Base-by-base conservation (phyloP, 2,888 invertebrate genomes). In the Cheilosia pagana region DNA sequence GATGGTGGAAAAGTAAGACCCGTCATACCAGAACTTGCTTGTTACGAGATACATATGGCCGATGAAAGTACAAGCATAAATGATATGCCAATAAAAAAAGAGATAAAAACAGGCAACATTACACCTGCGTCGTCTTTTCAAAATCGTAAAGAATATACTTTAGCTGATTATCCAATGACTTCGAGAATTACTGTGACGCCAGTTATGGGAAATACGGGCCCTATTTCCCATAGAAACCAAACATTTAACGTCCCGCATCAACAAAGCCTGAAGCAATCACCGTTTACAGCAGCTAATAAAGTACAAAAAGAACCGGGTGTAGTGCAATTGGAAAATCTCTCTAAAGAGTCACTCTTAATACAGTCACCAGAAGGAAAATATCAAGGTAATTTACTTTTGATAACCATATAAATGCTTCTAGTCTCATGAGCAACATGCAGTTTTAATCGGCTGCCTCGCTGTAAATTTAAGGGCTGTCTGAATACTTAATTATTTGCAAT, bases 1-100 rank as follows among this genome's bases (percentile, higher is more conserved):
- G 96, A 96, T 90, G 96, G 96, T 72, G 94, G 95, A 88, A 96
- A 96, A 94, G 95, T 96, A 4, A 87, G 89, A 10, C 89, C 95
- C 10, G 94, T 95, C 85, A 94, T 95, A 92, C 95, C 95, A 75
- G 94, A 95, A 89, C 90, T 95, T 76, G 95, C 95, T 57, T 94
- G 93, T 87, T 90, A 95, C 82, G 94, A 94, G 88, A 89, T 94
- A 67, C 91, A 92, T 60, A 87, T 93, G 77, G 89, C 88, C 7
- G 89, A 90, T 72, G 89, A 89, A 65, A 88, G 74, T 63, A 87
- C 88, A 52, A 86, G 86, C 28, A 31, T 87, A n/a, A 87, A 88
- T 67, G 88, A 88, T 28, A 28, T 88, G n/a, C 88, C 87, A 4
- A 87, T 88, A 21, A 71, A 83, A 14, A 76, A 87, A 39, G 78